Evolutionary conservation across 1,140 invertebrate species (phyloP), one percentile per base, ranked within the genome.

Genomic region (Aphaenogaster floridana): DNA sequence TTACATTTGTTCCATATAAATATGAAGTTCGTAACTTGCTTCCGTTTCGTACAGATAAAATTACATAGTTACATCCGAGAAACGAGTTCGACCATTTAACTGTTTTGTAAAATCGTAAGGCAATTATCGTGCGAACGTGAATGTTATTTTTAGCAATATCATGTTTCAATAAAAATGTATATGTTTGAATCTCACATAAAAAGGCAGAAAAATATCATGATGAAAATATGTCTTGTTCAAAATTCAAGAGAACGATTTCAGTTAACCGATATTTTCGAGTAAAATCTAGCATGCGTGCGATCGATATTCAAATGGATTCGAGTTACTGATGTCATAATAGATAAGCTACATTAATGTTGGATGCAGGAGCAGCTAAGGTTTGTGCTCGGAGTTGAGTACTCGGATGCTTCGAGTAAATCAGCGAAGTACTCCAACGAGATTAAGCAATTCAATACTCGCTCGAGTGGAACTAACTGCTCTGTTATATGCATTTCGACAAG

Each of bases 241-340:
- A 48, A 42, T 50, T 50, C 1, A 9, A 36, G 6, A 28, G 5
- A 64, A 36, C 21, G 0, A 48, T 15, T 59, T 28, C 3, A 13
- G 0, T 61, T 28, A 61, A 61, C 21, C 1, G 39, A 45, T 36
- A 64, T 21, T 79, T 79, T 79, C 28, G 13, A 9, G 7, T n/a
- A 8, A 76, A 63, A 63, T 78, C 15, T 7, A 17, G 17, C 48
- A 48, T 34, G 13, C 15, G 21, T 4, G 76, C 42, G 34, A 39
- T 71, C 59, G 74, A 86, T 85, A 63, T 64, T 78, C 83, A 50
- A 66, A 54, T 36, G 21, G 50, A 79, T 79, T 80, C 13, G 21
- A 81, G 64, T 80, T 69, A 81, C n/a, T n/a, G 28, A 66, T 66
- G 36, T 42, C 78, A 34, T 81, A 81, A 57, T 54, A 81, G 78